Conservation (phyloP, 2,888 invertebrate genomes). For the Formica aserva region DNA sequence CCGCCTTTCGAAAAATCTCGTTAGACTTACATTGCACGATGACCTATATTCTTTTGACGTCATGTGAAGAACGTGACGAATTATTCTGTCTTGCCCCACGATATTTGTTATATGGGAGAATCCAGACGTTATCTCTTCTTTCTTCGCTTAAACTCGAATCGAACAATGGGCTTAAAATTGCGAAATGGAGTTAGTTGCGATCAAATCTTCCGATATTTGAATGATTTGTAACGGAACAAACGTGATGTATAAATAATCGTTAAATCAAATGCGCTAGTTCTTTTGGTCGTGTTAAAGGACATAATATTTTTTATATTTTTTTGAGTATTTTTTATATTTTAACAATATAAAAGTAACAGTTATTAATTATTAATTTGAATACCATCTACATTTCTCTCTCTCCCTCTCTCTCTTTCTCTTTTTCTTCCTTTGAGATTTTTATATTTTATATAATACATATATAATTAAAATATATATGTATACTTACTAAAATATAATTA, state of each 20-base stretch:
- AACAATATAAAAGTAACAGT: background rate
- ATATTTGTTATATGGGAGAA: conserved; percentile 18
- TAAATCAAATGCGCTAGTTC: background rate
- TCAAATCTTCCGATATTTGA: background rate
- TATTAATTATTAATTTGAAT: background rate
- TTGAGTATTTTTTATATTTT: too few relatives aligned
- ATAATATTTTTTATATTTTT: background rate
- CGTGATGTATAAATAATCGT: background rate
- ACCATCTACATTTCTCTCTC: background rate
- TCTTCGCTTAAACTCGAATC: conserved; percentile 1
- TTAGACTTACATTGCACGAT: conserved; percentile 16
- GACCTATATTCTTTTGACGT: conserved; percentile 12
- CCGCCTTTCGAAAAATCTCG: conserved; percentile 8
- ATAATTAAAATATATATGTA: background rate
- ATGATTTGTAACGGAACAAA: background rate
- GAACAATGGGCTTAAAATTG: background rate
- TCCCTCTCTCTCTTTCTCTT: too few relatives aligned
- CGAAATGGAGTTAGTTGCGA: conserved; percentile 15
- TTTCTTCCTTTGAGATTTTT: background rate
- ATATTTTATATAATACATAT: background rate
- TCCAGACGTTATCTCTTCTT: conserved; percentile 8
- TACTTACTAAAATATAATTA: background rate
- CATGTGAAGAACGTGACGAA: conserved; percentile 12
- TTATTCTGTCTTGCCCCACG: conserved; percentile 8
- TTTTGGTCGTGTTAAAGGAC: background rate